Evolutionary conservation across 2,797 vertebrate species (phyloP).

Genomic region (Notoglanidium macrostoma): DNA sequence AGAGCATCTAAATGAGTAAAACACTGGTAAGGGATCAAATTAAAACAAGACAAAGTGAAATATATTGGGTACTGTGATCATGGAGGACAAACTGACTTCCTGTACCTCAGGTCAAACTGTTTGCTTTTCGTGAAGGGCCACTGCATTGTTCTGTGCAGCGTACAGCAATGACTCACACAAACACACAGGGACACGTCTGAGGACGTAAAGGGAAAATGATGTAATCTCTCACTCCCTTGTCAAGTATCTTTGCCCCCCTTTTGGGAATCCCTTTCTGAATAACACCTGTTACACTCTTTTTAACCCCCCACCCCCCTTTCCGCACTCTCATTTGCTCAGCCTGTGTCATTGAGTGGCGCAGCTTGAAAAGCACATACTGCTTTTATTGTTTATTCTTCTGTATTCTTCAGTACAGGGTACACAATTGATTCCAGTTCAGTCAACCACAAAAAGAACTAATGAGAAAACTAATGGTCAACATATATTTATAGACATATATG

Average conservation of each 20-base stretch:
- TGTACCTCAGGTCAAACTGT: neutral
- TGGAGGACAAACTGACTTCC: neutral
- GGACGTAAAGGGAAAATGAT: constrained; percentile 71
- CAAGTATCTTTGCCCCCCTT: constrained; percentile 59
- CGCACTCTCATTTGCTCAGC: constrained; percentile 33
- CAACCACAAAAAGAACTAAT: neutral
- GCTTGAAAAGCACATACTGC: neutral
- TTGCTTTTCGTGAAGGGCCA: constrained; percentile 32
- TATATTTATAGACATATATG: neutral
- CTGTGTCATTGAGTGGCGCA: constrained; percentile 34
- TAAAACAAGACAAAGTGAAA: neutral
- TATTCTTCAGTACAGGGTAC: neutral
- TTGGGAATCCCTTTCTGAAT: constrained; percentile 76
- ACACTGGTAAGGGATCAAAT: constrained; percentile 22
- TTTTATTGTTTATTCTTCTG: neutral
- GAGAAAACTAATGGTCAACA: neutral
- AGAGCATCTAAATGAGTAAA: constrained; percentile 18
- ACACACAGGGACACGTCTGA: constrained; percentile 53
- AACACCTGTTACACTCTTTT: constrained; percentile 76
- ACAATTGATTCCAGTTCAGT: neutral
- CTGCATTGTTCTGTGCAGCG: constrained; percentile 2
- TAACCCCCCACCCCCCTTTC: constrained; percentile 30
- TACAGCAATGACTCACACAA: constrained; percentile 26
- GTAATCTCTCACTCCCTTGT: constrained; percentile 65
- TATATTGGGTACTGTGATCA: neutral